Conservation (phyloP, 2,113 vertebrate genomes). For the Oreocharis arfaki region DNA sequence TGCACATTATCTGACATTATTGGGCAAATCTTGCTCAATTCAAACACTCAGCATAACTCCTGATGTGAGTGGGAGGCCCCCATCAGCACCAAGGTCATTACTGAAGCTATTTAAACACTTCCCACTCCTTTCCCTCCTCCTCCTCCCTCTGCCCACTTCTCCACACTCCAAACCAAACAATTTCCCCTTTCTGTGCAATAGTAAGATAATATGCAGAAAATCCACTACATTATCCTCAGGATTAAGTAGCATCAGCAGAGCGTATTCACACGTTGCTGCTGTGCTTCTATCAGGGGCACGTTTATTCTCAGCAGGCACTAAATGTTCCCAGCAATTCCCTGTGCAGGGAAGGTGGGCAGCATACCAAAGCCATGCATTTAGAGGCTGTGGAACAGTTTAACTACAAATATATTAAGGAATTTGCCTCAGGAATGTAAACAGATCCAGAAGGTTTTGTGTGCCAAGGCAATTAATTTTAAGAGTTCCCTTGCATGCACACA, state of each 20-base stretch:
- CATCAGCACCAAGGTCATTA: neutral
- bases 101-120: neutral
- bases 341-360: neutral
- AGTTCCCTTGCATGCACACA: neutral
- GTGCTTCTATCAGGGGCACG: neutral
- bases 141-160: neutral
- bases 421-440: conserved; percentile 56
- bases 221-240: conserved; percentile 6
- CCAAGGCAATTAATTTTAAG: conserved; percentile 26
- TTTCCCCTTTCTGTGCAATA: neutral
- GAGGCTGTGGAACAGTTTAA: neutral
- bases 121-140: neutral
- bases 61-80: neutral
- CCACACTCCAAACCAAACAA: neutral
- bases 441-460: neutral
- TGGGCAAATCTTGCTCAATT: neutral
- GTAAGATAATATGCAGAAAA: conserved; percentile 16
- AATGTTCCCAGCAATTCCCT: neutral
- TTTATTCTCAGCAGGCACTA: neutral
- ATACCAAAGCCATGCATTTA: neutral
- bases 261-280: neutral
- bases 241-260: conserved; percentile 24
- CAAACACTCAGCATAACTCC: neutral
- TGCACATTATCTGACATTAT: neutral
- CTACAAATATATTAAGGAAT: conserved; percentile 28